Evolutionary conservation across 2,797 vertebrate genomes (phyloP).

Genomic region (Melanotaenia trifasciata): DNA sequence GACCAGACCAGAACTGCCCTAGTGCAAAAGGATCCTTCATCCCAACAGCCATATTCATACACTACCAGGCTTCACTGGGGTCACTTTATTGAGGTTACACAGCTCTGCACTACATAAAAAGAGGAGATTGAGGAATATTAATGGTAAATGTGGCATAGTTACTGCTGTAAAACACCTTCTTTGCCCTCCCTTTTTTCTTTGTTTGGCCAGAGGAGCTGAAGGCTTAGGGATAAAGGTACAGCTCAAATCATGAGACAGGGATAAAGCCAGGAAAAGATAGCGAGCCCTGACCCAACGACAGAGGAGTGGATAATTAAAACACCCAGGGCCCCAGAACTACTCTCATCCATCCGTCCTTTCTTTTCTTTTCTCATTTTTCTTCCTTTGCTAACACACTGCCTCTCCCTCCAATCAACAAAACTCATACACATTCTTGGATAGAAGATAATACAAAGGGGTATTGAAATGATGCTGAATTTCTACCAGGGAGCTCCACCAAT

Average conservation of each 20-base stretch:
- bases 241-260: slow-evolving; percentile 86
- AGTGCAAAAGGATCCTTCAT: slow-evolving; percentile 69
- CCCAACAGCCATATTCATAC: slow-evolving; percentile 72
- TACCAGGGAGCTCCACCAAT: slow-evolving; percentile 58
- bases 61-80: slow-evolving; percentile 71
- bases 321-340: slow-evolving; percentile 82
- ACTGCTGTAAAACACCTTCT: slow-evolving; percentile 81
- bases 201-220: slow-evolving; percentile 87
- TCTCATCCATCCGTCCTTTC: slow-evolving; percentile 82
- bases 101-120: slow-evolving; percentile 75
- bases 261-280: slow-evolving; percentile 85
- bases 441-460: slow-evolving; percentile 65
- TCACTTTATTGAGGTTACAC: slow-evolving; percentile 82
- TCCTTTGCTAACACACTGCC: slow-evolving; percentile 51
- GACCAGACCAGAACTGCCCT: slow-evolving; percentile 58
- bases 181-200: slow-evolving; percentile 84
- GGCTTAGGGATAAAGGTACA: slow-evolving; percentile 87
- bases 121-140: slow-evolving; percentile 84
- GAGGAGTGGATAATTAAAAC: slow-evolving; percentile 87
- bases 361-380: slow-evolving; percentile 65
- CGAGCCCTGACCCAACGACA: slow-evolving; percentile 80
- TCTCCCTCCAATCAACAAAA: slow-evolving; percentile 51
- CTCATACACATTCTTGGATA: slow-evolving; percentile 62
- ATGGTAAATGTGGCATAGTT: slow-evolving; percentile 85
- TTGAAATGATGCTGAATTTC: slow-evolving; percentile 68